Evolutionary conservation across 1,140 invertebrate genomes (phyloP).

Genomic region (Tetramorium simillimum): DNA sequence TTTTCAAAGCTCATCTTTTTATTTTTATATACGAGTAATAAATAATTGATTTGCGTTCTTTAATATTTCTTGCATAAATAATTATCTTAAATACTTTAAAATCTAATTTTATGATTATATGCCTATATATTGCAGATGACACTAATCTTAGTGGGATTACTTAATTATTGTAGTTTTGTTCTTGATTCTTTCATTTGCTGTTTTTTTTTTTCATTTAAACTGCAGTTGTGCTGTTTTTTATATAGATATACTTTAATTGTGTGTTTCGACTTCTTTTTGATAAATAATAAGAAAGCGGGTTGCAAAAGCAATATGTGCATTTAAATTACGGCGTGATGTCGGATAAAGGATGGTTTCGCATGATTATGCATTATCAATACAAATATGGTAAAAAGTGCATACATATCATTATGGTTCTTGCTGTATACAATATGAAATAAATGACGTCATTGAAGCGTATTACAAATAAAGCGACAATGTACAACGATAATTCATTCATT

Average conservation of each 20-base stretch:
- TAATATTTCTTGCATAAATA: neutral
- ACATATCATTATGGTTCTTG: neutral
- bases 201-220: neutral
- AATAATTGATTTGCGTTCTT: neutral
- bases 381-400: neutral
- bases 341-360: neutral
- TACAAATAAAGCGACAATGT: slow-evolving; percentile 34
- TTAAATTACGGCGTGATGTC: neutral
- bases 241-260: too few species aligned
- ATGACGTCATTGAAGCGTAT: neutral
- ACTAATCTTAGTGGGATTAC: neutral
- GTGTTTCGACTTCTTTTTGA: too few species aligned
- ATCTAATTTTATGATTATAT: neutral
- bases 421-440: neutral
- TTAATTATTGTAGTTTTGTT: slow-evolving; percentile 18
- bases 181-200: neutral
- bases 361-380: neutral
- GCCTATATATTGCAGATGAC: neutral
- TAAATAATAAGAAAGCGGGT: neutral
- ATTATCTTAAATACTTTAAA: neutral
- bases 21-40: neutral
- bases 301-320: neutral
- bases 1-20: too few species aligned
- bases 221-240: neutral
- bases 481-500: slow-evolving; percentile 8